Evolutionary conservation across 2,888 invertebrate species (phyloP).

Genomic region (Amphipoea lucens): DNA sequence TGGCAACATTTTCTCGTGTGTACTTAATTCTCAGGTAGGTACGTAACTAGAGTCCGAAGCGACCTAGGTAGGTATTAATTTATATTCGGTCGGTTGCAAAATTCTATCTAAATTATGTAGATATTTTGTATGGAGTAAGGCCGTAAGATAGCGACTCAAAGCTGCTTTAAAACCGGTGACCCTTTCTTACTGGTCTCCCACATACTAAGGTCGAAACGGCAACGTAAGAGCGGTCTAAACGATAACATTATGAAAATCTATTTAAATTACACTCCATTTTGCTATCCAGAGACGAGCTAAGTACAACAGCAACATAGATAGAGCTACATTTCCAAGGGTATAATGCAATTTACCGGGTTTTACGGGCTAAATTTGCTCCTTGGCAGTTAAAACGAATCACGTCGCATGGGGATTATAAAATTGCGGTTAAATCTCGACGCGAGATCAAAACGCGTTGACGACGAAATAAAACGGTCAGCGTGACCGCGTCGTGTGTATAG

Average conservation of each 20-base stretch:
- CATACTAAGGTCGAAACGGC: slow-evolving; percentile 19
- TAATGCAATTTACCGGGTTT: slow-evolving; percentile 81
- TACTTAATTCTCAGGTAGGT: slow-evolving; percentile 42
- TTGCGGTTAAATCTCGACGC: slow-evolving; percentile 79
- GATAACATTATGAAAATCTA: slow-evolving; percentile 74
- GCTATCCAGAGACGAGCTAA: slow-evolving; percentile 61
- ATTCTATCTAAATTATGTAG: slow-evolving; percentile 1
- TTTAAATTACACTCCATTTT: slow-evolving; percentile 75
- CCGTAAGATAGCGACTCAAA: slow-evolving; percentile 8
- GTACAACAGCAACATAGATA: slow-evolving; percentile 62
- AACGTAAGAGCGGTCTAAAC: slow-evolving; percentile 55
- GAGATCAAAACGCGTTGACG: slow-evolving; percentile 77
- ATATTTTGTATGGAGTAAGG: not conserved
- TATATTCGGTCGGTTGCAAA: not conserved
- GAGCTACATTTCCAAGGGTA: slow-evolving; percentile 71
- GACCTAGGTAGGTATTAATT: slow-evolving; percentile 9
- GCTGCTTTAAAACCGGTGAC: slow-evolving; percentile 40
- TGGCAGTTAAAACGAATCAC: slow-evolving; percentile 84
- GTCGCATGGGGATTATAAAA: slow-evolving; percentile 82
- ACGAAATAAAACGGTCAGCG: slow-evolving; percentile 74
- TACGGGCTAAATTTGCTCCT: slow-evolving; percentile 80
- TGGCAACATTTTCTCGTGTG: slow-evolving; percentile 58
- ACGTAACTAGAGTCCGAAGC: slow-evolving; percentile 20
- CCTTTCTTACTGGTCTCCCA: slow-evolving; percentile 12
- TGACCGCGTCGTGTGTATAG: slow-evolving; percentile 62